These are phyloP conservation scores for Lutjanus campechanus DNA, from an alignment of 2,797 vertebrate species.

Conservation along the genomic window DNA sequence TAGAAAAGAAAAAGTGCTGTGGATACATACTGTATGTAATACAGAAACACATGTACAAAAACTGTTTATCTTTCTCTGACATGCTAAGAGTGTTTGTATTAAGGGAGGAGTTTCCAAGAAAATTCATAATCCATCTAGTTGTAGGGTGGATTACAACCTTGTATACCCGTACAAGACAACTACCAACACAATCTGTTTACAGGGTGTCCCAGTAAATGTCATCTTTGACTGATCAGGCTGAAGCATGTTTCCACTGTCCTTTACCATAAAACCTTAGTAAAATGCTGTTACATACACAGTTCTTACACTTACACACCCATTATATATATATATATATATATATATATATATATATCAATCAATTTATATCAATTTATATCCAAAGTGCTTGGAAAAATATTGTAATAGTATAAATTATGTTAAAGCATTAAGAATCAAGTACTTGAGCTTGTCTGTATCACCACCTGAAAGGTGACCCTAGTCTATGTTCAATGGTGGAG, in stretches of 20 bases:
- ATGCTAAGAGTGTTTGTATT: conserved; percentile 11
- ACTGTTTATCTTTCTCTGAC: not conserved
- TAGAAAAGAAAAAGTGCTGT: no score
- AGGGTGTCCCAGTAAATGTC: not conserved
- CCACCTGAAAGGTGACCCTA: not conserved
- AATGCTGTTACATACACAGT: no score
- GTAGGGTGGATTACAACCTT: not conserved
- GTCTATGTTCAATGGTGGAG: conserved; percentile 9
- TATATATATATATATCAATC: no score
- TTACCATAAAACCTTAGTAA: not conserved
- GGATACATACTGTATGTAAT: no score
- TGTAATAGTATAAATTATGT: not conserved
- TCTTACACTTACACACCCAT: not conserved
- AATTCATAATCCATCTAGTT: not conserved
- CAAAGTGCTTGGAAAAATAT: not conserved
- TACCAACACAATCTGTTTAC: not conserved
- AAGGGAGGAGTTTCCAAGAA: not conserved
- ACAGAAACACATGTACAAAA: not conserved
- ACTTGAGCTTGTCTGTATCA: not conserved
- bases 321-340: no score
- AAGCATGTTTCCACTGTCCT: not conserved
- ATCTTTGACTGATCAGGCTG: not conserved
- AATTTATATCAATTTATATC: not conserved
- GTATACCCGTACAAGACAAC: not conserved
- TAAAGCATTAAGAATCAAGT: not conserved